Base-by-base conservation (phyloP, 2,888 invertebrate species). In the Heteromyza rotundicornis region DNA sequence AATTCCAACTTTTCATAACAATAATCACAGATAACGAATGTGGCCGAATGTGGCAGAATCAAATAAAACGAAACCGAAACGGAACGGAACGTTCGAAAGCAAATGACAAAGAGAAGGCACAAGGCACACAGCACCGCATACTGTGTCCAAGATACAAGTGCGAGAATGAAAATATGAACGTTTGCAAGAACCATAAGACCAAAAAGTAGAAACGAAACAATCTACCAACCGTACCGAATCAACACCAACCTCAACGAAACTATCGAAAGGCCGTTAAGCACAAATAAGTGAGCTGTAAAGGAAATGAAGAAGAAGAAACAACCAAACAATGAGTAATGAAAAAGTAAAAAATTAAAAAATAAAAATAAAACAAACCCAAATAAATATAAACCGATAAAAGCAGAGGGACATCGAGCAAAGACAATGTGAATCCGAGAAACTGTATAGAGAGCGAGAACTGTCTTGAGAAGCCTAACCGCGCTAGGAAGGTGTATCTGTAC, bases 1-100 rank as follows among this genome's bases (percentile, higher is more conserved):
- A 47, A 47, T 19, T 47, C 14, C 47, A 47, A 5, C 47, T 47
- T 47, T 47, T 47, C 47, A 19, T 47, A 20, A 20, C 47, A 47
- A 47, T 47, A 47, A 20, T 19, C 47, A 19, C 20, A 47, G 47
- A 47, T 47, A 47, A 47, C 47, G 47, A 47, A 40, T 40, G 12
- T 40, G 40, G 7, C 12, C 47, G 47, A 8, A 40, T n/a, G 27
- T 27, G 27, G 27, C 27, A n/a, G n/a, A n/a, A n/a, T n/a, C n/a
- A 10, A 27, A 27, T 27, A 27, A 14, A 40, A 40, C 3, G 10
- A 7, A 40, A 40, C n/a, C 10, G 14, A 40, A 40, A 40, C 47
- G 20, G 19, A 47, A 47, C n/a, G n/a, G 16, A 47, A 17, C 47
- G 19, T 19, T 7, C 47, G 20, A 47, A 20, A 47, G 20, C 47